Base-by-base conservation (phyloP, 1,140 invertebrate genomes). In the Drosophila oshimai region DNA sequence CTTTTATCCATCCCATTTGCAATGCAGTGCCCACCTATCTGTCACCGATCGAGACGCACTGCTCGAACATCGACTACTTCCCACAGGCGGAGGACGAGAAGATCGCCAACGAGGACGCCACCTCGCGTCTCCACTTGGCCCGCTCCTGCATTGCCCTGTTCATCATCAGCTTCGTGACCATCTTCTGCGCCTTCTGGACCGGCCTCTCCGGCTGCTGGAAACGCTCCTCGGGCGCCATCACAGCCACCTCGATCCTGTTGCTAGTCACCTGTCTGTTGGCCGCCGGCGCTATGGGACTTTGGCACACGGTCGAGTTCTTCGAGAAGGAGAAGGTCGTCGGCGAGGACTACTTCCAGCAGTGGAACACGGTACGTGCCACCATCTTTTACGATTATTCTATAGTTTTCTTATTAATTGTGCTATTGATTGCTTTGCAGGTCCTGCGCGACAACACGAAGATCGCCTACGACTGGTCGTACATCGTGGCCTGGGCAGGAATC, bases 261-360 rank as follows among this genome's bases (percentile, higher is more conserved):
- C 93, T 98, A 37, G 93, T 98, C 58, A 65, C 92, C 97, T 97
- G 97, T 92, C 90, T 98, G 33, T 91, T 98, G 62, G 95, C 96
- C 62, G 97, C 97, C 22, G 97, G 97, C 37, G 96, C 95, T 26
- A 98, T 98, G 97, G 97, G 97, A 44, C 92, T 98, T 22, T 98
- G 97, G 97, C 97, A 98, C 90, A 97, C 96, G 24, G 97, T 98
- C 15, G 97, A 98, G 91, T 98, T 98, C 91, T 98, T 97, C 84
- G 97, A 98, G 91, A 97, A 97, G 90, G 96, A 98, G 91, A 86
- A 97, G 97, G 94, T 97, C 22, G 96, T 97, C 45, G 97, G 96
- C 29, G 95, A 97, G 84, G 95, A 97, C 83, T 97, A 95, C 89
- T 98, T 96, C 89, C 96, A 97, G 91, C 95, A 96, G 88, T 98